These are phyloP conservation scores for Papilio demoleus DNA, from an alignment of 2,888 invertebrate species.

Conservation along the genomic window DNA sequence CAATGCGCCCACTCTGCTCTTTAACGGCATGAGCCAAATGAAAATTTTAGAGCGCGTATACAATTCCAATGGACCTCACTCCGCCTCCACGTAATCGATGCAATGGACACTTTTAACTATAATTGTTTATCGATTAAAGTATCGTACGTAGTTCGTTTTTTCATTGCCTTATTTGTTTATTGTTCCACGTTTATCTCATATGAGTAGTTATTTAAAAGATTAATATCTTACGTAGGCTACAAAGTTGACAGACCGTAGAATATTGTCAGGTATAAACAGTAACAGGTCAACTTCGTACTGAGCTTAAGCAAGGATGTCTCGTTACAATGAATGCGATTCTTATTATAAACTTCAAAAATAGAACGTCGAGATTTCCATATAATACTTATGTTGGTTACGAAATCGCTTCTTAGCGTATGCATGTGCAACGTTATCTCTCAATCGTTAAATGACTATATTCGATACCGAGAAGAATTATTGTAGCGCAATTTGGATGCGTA, in stretches of 20 bases:
- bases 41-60: slow-evolving; percentile 66
- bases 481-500: slow-evolving; percentile 12
- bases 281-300: not conserved
- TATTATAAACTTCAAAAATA: too few relatives aligned
- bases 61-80: slow-evolving; percentile 32
- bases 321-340: too few relatives aligned
- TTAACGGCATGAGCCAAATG: slow-evolving; percentile 73
- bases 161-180: not conserved
- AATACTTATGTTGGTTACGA: too few relatives aligned
- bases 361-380: too few relatives aligned
- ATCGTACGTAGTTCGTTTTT: not conserved
- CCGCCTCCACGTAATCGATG: slow-evolving; percentile 29
- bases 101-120: slow-evolving; percentile 24
- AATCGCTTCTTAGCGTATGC: not conserved
- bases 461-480: not conserved
- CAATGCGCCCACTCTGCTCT: slow-evolving; percentile 72
- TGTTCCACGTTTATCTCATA: too few relatives aligned
- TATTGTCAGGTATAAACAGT: not conserved
- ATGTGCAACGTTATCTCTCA: too few relatives aligned
- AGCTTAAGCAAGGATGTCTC: too few relatives aligned
- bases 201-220: too few relatives aligned
- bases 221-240: too few relatives aligned
- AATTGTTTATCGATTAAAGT: slow-evolving; percentile 9
- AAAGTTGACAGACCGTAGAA: too few relatives aligned
- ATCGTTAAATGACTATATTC: slow-evolving; percentile 13